These are phyloP conservation scores for Platysternon megacephalum DNA, from an alignment of 2,113 vertebrate genomes.

Conservation along the genomic window DNA sequence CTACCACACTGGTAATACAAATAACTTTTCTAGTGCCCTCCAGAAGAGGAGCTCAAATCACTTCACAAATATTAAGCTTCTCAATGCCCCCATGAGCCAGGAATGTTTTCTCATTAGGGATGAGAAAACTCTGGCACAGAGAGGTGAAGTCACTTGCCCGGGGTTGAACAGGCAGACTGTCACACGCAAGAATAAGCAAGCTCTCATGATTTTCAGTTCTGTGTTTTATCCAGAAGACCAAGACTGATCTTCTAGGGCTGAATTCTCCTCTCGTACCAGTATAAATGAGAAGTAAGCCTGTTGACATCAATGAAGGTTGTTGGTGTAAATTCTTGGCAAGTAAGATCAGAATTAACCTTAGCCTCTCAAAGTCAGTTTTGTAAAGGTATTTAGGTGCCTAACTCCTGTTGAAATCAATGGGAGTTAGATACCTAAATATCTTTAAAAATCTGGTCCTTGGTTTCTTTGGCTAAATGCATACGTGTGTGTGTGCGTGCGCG, in stretches of 20 bases:
- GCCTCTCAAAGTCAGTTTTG: not conserved
- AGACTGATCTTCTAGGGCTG: not conserved
- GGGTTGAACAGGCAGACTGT: not conserved
- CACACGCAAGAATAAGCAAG: not conserved
- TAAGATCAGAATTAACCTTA: constrained; percentile 1
- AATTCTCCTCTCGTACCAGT: not conserved
- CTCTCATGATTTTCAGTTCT: not conserved
- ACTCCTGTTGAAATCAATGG: not conserved
- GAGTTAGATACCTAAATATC: not conserved
- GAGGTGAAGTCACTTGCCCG: not conserved
- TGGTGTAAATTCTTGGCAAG: constrained; percentile 30
- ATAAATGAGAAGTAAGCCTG: not conserved
- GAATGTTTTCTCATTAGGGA: not conserved
- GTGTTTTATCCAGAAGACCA: not conserved
- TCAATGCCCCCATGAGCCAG: not conserved
- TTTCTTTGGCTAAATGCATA: not conserved
- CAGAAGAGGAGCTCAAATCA: not conserved
- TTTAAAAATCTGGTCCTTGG: not conserved
- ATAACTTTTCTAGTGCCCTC: not conserved
- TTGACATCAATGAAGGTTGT: not conserved
- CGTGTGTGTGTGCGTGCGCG: not conserved
- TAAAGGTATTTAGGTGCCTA: not conserved
- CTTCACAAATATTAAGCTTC: not conserved
- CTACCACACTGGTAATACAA: not conserved
- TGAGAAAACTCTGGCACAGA: not conserved